These are phyloP conservation scores for Echinops telfairi DNA, from an alignment of 2,113 vertebrate species.

Conservation along the genomic window DNA sequence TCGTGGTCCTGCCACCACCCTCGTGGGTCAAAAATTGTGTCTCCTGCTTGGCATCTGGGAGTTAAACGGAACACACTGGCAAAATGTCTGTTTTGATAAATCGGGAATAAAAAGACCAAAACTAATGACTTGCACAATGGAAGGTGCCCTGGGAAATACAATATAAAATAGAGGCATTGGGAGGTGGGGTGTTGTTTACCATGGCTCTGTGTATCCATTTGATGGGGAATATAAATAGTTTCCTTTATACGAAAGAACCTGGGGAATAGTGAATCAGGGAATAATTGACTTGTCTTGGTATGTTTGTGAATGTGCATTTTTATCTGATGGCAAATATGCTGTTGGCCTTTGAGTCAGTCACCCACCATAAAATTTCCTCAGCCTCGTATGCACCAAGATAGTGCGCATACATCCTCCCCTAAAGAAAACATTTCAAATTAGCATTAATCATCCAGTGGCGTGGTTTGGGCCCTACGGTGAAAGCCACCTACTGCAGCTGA, in stretches of 20 bases:
- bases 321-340: constrained; percentile 85
- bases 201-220: constrained; percentile 80
- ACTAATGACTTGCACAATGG: constrained; percentile 83
- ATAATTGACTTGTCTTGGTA: constrained; percentile 83
- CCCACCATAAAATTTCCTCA: constrained; percentile 77
- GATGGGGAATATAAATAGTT: constrained; percentile 84
- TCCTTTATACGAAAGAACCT: constrained; percentile 78
- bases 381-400: constrained; percentile 51
- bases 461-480: constrained; percentile 67
- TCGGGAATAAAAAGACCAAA: constrained; percentile 82
- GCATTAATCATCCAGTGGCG: constrained; percentile 79
- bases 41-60: constrained; percentile 8
- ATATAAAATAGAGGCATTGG: constrained; percentile 63
- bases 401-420: constrained; percentile 38
- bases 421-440: constrained; percentile 83
- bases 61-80: constrained; percentile 70
- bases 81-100: constrained; percentile 84
- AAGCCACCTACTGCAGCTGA: constrained; percentile 77
- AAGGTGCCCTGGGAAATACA: constrained; percentile 82
- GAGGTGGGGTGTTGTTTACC: constrained; percentile 79
- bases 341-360: constrained; percentile 85
- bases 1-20: constrained; percentile 11
- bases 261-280: constrained; percentile 84
- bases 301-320: constrained; percentile 86
- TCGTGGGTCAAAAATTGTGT: constrained; percentile 31